These are phyloP conservation scores for Atherinomorus stipes DNA, from an alignment of 2,113 vertebrate genomes.

Conservation along the genomic window DNA sequence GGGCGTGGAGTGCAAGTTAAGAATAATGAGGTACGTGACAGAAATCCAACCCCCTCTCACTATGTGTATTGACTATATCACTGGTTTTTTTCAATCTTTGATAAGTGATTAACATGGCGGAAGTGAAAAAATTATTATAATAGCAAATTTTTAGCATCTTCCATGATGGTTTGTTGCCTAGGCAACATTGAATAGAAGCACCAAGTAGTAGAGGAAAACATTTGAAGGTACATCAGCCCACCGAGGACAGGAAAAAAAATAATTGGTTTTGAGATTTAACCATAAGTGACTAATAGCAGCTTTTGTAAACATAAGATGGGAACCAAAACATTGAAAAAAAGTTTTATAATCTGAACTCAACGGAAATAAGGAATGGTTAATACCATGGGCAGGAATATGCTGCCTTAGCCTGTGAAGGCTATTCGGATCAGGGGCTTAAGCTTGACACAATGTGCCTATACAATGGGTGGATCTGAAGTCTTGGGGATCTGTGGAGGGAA, in stretches of 20 bases:
- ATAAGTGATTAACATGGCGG: constrained; percentile 74
- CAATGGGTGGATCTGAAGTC: constrained; percentile 80
- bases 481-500: constrained; percentile 75
- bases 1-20: constrained; percentile 44
- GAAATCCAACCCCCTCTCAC: constrained; percentile 53
- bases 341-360: constrained; percentile 65
- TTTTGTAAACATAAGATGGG: constrained; percentile 62
- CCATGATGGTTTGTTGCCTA: constrained; percentile 72
- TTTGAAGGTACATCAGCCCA: constrained; percentile 54
- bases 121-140: constrained; percentile 53
- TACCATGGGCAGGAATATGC: constrained; percentile 67
- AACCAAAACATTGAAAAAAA: constrained; percentile 56
- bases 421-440: constrained; percentile 75
- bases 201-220: constrained; percentile 55
- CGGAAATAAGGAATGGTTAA: constrained; percentile 63
- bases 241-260: constrained; percentile 43
- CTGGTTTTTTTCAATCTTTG: constrained; percentile 58
- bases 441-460: constrained; percentile 76
- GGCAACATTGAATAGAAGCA: constrained; percentile 71
- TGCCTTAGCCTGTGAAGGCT: constrained; percentile 66
- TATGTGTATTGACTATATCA: constrained; percentile 51
- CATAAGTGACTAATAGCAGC: constrained; percentile 68
- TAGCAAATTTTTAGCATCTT: constrained; percentile 54
- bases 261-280: constrained; percentile 79
- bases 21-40: constrained; percentile 73